Conservation (phyloP, 1,140 invertebrate genomes). For the Bombus balteatus region DNA sequence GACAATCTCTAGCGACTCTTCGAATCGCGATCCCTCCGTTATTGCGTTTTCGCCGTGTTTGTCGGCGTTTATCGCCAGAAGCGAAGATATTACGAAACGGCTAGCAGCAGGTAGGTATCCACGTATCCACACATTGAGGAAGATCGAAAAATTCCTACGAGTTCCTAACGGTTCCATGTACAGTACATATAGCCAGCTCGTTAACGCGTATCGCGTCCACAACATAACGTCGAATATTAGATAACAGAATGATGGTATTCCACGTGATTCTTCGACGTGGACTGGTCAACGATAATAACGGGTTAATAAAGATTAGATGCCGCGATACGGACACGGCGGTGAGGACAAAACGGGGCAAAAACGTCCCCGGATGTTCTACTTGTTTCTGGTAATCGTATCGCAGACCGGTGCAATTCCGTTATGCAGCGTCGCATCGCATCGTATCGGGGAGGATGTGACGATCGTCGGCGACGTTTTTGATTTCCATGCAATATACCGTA, state of each 20-base stretch:
- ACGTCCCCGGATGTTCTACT: conserved; percentile 27
- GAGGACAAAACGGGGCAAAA: neutral
- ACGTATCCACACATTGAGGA: neutral
- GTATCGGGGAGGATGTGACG: neutral
- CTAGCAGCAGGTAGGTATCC: neutral
- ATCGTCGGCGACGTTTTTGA: conserved; percentile 44
- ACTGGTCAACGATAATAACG: conserved; percentile 10
- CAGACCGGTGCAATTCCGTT: conserved; percentile 56
- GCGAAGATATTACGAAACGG: neutral
- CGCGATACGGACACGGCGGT: conserved; percentile 1
- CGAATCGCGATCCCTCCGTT: neutral
- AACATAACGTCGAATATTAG: neutral
- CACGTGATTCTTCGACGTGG: neutral
- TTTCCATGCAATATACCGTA: conserved; percentile 42
- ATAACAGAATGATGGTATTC: conserved; percentile 16
- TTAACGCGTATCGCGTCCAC: conserved; percentile 20
- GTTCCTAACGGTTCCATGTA: conserved; percentile 12
- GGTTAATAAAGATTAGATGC: conserved; percentile 11
- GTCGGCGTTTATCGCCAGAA: neutral
- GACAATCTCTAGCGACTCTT: neutral
- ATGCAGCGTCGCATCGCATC: conserved; percentile 32
- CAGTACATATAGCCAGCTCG: neutral
- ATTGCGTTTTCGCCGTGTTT: neutral
- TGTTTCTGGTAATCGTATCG: conserved; percentile 47
- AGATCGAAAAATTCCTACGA: neutral